Conservation (phyloP, 1,140 invertebrate species). For the Drosophila sproati region DNA sequence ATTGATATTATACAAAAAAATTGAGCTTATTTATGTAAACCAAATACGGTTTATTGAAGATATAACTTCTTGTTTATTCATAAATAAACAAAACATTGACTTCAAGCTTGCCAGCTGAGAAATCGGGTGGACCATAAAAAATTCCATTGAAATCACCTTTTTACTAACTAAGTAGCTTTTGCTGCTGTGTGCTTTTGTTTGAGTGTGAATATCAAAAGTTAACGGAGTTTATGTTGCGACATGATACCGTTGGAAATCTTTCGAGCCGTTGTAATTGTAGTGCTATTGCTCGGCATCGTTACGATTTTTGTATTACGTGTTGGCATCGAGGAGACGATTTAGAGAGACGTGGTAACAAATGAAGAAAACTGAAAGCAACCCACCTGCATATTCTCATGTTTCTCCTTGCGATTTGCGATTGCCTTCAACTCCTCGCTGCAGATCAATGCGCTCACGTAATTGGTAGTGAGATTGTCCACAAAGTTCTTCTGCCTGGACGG, state of each 20-base stretch:
- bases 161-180: neutral
- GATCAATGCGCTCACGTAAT: conserved; percentile 90
- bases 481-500: conserved; percentile 89
- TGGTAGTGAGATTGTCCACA: conserved; percentile 91
- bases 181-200: neutral
- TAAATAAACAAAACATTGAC: too few relatives aligned
- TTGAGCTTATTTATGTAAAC: too few relatives aligned
- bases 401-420: conserved; percentile 85
- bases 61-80: too few relatives aligned
- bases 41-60: too few relatives aligned
- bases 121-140: too few relatives aligned
- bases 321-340: neutral
- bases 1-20: too few relatives aligned
- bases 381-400: conserved; percentile 90
- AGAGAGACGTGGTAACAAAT: neutral
- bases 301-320: conserved; percentile 46
- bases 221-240: neutral
- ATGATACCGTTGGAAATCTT: conserved; percentile 65
- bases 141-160: neutral
- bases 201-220: neutral
- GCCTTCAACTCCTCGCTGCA: conserved; percentile 89
- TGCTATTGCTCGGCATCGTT: conserved; percentile 46
- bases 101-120: too few relatives aligned
- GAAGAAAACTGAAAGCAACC: neutral
- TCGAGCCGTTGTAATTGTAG: conserved; percentile 53